Evolutionary conservation across 2,113 vertebrate genomes (phyloP).

Genomic region (Phalacrocorax pelagicus): DNA sequence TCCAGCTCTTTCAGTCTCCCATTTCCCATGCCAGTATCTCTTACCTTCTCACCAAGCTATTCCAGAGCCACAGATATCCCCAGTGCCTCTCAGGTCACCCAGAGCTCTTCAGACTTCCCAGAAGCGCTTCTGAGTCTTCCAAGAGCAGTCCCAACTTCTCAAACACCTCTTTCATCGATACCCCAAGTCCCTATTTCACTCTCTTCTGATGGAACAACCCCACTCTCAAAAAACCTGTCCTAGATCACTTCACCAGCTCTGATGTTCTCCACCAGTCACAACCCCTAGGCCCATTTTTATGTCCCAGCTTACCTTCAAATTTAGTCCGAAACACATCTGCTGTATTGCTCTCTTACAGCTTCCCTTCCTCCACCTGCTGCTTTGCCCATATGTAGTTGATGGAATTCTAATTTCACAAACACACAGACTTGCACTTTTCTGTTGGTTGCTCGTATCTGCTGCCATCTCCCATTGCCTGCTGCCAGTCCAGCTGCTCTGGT

Average conservation of each 20-base stretch:
- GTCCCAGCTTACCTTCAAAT: background rate
- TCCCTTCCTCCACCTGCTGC: background rate
- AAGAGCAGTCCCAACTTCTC: background rate
- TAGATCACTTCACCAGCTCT: background rate
- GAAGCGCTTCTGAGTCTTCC: background rate
- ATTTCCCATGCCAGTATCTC: background rate
- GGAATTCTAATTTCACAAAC: background rate
- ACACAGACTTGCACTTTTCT: background rate
- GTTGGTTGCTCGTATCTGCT: background rate
- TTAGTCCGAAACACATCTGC: background rate
- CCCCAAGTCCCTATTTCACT: background rate
- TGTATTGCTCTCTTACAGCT: background rate
- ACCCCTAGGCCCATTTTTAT: fast-evolving
- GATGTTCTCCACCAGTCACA: background rate
- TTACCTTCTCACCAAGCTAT: background rate
- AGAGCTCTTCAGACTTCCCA: background rate
- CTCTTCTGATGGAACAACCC: background rate
- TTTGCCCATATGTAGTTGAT: background rate
- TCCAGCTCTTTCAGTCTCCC: background rate
- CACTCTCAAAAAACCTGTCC: background rate
- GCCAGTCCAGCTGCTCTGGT: background rate
- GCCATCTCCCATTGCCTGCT: background rate
- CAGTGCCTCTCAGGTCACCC: background rate
- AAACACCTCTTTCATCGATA: background rate
- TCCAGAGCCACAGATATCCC: background rate